phyloP scores from a whole-genome alignment of 2,888 invertebrate genomes.

The Thera britannica region DNA sequence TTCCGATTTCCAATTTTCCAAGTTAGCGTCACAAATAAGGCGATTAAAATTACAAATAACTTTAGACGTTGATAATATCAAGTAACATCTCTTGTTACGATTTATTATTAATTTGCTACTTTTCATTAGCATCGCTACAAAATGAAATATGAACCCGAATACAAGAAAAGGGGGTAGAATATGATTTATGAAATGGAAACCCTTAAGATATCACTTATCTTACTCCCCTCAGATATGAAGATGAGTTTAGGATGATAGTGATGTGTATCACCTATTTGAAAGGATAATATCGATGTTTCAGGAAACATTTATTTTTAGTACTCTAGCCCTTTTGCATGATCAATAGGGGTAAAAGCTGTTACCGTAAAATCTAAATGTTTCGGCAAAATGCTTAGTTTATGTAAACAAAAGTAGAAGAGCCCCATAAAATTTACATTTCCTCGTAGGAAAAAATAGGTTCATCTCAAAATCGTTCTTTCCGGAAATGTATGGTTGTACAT shows the following conservation, averaged over 20 bases:
- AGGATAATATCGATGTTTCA: conserved; percentile 32
- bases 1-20: background rate
- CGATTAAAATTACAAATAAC: conserved; percentile 15
- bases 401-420: conserved; percentile 19
- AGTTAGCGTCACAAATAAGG: background rate
- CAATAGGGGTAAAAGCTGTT: conserved; percentile 26
- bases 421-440: conserved; percentile 19
- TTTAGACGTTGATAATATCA: conserved; percentile 16
- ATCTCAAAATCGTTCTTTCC: too few relatives aligned
- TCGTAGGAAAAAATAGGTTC: conserved; percentile 12
- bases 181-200: conserved; percentile 44
- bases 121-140: conserved; percentile 31
- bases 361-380: conserved; percentile 32
- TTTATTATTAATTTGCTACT: conserved; percentile 22
- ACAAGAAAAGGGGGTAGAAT: conserved; percentile 35
- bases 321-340: conserved; percentile 26
- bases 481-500: too few relatives aligned
- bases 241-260: conserved; percentile 36
- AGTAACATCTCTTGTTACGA: conserved; percentile 21
- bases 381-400: conserved; percentile 30
- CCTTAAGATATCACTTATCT: conserved; percentile 43
- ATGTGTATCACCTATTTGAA: conserved; percentile 16
- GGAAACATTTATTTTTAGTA: conserved; percentile 33
- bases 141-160: conserved; percentile 34
- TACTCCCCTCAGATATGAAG: conserved; percentile 42